Conservation (phyloP, 2,888 invertebrate genomes). For the Oxyteleia sp. region DNA sequence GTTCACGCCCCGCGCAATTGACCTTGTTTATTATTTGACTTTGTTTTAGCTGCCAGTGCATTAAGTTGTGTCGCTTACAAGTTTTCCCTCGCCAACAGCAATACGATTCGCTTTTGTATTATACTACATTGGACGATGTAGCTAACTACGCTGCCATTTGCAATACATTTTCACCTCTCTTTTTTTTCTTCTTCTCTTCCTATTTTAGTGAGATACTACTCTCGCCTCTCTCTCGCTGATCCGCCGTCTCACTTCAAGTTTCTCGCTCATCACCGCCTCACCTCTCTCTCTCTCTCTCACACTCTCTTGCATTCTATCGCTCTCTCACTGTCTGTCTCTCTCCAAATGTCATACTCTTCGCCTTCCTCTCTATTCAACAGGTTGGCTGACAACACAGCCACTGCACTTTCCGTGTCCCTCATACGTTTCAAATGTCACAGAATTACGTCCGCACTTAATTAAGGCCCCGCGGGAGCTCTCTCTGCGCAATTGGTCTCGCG, state of each 20-base stretch:
- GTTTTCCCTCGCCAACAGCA: constrained; percentile 83
- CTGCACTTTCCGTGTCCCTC: constrained; percentile 69
- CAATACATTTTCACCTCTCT: constrained; percentile 75
- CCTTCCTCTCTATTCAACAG: constrained; percentile 71
- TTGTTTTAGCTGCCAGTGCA: constrained; percentile 86
- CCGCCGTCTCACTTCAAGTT: constrained; percentile 21
- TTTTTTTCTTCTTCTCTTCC: constrained; percentile 77
- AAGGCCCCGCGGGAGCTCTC: constrained; percentile 41
- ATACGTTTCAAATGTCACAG: constrained; percentile 71
- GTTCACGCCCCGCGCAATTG: constrained; percentile 77
- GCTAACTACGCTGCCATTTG: constrained; percentile 85
- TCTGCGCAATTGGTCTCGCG: background rate
- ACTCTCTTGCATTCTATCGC: constrained; percentile 25
- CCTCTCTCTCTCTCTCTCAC: constrained; percentile 53
- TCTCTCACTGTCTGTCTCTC: constrained; percentile 62
- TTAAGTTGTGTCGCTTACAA: constrained; percentile 86
- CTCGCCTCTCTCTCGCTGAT: constrained; percentile 77
- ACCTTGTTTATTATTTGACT: constrained; percentile 76
- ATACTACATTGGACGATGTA: constrained; percentile 84
- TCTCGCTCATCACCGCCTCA: constrained; percentile 32
- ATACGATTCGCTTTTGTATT: constrained; percentile 84
- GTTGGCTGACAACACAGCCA: constrained; percentile 59
- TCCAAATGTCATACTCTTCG: constrained; percentile 64
- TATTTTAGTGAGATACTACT: constrained; percentile 81
- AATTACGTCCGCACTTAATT: constrained; percentile 46